phyloP scores from a whole-genome alignment of 2,797 vertebrate species.

The Pangasius mekongensis region DNA sequence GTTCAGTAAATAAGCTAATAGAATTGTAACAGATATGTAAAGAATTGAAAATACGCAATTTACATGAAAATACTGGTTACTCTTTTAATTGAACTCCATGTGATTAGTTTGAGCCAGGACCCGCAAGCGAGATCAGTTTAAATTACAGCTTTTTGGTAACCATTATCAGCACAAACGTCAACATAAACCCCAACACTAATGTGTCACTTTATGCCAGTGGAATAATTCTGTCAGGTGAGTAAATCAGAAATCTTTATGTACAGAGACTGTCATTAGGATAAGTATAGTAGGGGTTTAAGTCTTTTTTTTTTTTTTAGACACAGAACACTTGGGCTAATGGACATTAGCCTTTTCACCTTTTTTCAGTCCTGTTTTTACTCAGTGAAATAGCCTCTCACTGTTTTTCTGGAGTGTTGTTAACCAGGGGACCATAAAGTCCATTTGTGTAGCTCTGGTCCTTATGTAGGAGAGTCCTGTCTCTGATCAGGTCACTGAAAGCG shows the following conservation, averaged over 20 bases:
- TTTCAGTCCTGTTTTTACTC: slow-evolving; percentile 47
- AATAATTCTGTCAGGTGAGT: slow-evolving; percentile 40
- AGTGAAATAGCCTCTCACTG: slow-evolving; percentile 74
- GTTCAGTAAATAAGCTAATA: slow-evolving; percentile 54
- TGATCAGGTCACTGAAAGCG: slow-evolving; percentile 96
- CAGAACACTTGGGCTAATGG: slow-evolving; percentile 31
- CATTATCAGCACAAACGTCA: slow-evolving; percentile 47
- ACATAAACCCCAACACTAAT: slow-evolving; percentile 49
- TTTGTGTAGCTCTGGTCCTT: slow-evolving; percentile 90
- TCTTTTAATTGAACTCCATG: slow-evolving; percentile 13
- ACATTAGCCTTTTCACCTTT: slow-evolving; percentile 15
- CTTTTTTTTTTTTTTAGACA: slow-evolving; percentile 10
- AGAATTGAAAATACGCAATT: slow-evolving; percentile 52
- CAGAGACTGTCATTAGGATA: slow-evolving; percentile 34
- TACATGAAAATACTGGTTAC: slow-evolving; percentile 60
- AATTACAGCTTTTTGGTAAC: slow-evolving; percentile 44
- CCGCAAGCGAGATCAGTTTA: slow-evolving; percentile 31
- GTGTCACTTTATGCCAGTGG: slow-evolving; percentile 24
- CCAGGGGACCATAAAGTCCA: slow-evolving; percentile 92
- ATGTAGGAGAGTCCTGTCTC: slow-evolving; percentile 93
- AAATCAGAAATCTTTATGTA: slow-evolving; percentile 50
- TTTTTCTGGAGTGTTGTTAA: slow-evolving; percentile 94
- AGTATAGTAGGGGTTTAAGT: slow-evolving; percentile 27
- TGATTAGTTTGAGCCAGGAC: slow-evolving; percentile 5
- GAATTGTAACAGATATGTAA: slow-evolving; percentile 49